These are phyloP conservation scores for Harpalus rufipes DNA, from an alignment of 2,888 invertebrate genomes.

Conservation along the genomic window DNA sequence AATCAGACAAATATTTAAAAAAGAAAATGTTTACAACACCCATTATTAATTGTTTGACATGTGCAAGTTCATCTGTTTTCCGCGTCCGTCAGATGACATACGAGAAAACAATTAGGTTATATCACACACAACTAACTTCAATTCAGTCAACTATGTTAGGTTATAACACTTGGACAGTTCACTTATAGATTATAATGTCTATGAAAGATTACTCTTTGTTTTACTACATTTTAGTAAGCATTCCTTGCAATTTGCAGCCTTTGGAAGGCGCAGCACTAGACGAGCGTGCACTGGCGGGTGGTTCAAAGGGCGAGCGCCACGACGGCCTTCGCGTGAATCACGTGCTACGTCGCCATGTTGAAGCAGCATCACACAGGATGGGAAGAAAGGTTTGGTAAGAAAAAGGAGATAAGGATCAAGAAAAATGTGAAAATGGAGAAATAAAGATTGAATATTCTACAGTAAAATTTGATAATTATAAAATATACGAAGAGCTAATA, in stretches of 20 bases:
- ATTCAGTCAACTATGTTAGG: neutral
- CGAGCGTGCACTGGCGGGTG: constrained; percentile 32
- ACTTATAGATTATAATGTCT: neutral
- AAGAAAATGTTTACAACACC: neutral
- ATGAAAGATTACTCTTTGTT: neutral
- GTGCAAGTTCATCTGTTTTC: neutral
- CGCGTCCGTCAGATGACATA: neutral
- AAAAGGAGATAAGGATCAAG: neutral
- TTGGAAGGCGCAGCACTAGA: constrained; percentile 27
- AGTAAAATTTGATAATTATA: too few relatives aligned
- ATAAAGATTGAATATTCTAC: too few relatives aligned
- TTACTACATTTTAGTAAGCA: constrained; percentile 16
- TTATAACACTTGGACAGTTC: neutral
- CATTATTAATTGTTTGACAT: neutral
- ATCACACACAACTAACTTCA: neutral
- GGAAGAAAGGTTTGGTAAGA: constrained; percentile 31
- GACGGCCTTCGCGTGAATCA: constrained; percentile 74
- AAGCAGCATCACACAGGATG: constrained; percentile 27
- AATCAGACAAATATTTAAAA: neutral
- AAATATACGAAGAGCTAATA: too few relatives aligned
- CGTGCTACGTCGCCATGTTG: constrained; percentile 73
- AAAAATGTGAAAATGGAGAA: neutral
- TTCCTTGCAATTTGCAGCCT: constrained; percentile 1
- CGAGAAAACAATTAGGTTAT: constrained; percentile 3
- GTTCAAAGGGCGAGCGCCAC: constrained; percentile 71